Base-by-base conservation (phyloP, 2,797 vertebrate species). In the Enteromius radiatus region DNA sequence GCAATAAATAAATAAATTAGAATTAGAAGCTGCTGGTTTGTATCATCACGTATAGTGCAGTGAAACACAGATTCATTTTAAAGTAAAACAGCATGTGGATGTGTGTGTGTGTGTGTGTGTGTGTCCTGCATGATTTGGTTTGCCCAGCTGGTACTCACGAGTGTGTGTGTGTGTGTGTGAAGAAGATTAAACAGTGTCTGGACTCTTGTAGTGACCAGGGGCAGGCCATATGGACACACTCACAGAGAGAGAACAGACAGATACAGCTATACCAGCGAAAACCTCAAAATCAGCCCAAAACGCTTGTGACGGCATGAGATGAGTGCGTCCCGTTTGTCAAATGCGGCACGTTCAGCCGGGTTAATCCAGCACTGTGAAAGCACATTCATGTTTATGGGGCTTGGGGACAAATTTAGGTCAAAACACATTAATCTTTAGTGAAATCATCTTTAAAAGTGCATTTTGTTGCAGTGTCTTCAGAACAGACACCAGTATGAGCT, bases 131-230 rank as follows among this genome's bases (percentile, higher is more conserved):
- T 23, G 74, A 8, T 21, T 26, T 68, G 2, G 21, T 36, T 23
- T 45, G 41, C 19, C 67, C 38, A 70, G 67, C 67, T 70, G 67
- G 67, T 45, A 8, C 41, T 45, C 12, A 23, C 14, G 47, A 33
- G 21, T 11, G 15, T 47, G 19, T 45, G 31, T 12, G 17, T 10
- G 1, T 8, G 86, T 87, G 71, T 71, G n/a, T 68, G 84, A 26
- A 82, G 70, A 70, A 79, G 77, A 76, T 77, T 56, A 80, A 77
- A 67, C 4, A 26, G 52, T 76, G 14, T n/a, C 71, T 64, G 15
- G 70, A 49, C 31, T 64, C 19, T 52, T 38, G 11, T 52, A 74
- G 41, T 75, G 77, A 68, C 77, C 79, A n/a, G 33, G 11, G 45
- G 26, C 56, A 49, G 78, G 47, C 67, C 81, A 84, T 77, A 81